A percentile compares a stretch with the other conserved stretches of the same genome.
Evolutionary conservation across 2,113 vertebrate genomes (phyloP).

Genomic region (Forbesichthys agassizii): DNA sequence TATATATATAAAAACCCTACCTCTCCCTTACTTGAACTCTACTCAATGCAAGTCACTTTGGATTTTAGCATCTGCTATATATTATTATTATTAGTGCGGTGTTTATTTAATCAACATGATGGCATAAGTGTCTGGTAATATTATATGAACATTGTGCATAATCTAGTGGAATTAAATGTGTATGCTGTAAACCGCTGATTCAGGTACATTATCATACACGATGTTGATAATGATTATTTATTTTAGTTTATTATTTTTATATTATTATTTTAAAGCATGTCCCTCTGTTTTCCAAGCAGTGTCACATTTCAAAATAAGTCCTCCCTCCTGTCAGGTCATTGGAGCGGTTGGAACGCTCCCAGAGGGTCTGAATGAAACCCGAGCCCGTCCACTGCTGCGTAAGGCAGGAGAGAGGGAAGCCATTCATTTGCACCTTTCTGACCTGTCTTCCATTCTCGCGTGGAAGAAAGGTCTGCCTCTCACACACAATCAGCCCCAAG

Average conservation of each 20-base stretch:
- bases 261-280: slow-evolving; percentile 8
- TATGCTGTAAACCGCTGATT: not conserved
- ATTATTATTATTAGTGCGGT: no score
- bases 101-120: no score
- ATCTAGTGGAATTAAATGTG: not conserved
- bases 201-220: no score
- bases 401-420: slow-evolving; percentile 37
- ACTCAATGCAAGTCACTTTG: no score
- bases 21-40: no score
- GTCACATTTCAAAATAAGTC: slow-evolving; percentile 34
- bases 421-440: slow-evolving; percentile 61
- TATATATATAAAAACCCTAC: no score
- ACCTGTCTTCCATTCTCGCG: slow-evolving; percentile 55
- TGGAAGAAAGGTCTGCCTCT: slow-evolving; percentile 55
- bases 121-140: no score
- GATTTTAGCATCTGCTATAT: no score
- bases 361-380: slow-evolving; percentile 42
- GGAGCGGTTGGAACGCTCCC: slow-evolving; percentile 32
- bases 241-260: not conserved
- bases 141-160: no score
- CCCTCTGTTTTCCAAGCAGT: not conserved
- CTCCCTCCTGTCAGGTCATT: slow-evolving; percentile 24
- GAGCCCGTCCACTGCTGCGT: slow-evolving; percentile 46
- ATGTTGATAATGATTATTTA: no score
- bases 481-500: slow-evolving; percentile 41